Conservation (phyloP, 2,113 vertebrate genomes). For the Pseudopodoces humilis region DNA sequence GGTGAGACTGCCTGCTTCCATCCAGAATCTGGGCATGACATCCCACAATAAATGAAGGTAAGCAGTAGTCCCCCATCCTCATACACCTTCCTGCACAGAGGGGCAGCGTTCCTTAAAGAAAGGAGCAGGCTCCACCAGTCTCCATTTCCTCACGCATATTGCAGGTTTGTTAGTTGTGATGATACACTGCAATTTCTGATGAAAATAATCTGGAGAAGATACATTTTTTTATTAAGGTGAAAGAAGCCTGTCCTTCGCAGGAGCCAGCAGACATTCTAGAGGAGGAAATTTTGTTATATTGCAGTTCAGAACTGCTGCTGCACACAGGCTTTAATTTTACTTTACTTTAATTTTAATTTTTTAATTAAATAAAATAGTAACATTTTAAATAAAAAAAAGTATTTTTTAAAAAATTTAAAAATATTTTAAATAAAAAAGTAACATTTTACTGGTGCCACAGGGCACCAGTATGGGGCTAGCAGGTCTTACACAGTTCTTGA, state of each 20-base stretch:
- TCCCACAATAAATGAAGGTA: neutral
- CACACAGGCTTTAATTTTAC: neutral
- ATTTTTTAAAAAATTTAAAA: no score
- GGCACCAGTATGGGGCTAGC: neutral
- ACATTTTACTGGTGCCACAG: no score
- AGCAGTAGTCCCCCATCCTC: neutral
- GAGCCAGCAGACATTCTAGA: neutral
- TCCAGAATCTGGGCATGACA: neutral
- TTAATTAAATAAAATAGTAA: no score
- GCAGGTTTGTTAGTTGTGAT: neutral
- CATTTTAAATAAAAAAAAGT: no score
- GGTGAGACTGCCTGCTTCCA: neutral
- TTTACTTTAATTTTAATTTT: no score
- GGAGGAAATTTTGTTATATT: neutral
- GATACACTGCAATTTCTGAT: neutral
- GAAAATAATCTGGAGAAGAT: neutral
- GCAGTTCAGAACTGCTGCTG: neutral
- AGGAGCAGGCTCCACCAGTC: neutral
- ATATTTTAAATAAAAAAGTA: no score
- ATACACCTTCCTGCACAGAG: neutral
- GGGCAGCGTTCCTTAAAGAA: neutral
- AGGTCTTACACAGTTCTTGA: neutral
- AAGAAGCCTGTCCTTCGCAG: neutral
- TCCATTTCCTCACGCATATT: fast-evolving
- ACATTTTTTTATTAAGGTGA: neutral